Conservation (phyloP, 2,113 vertebrate species). For the Pseudorectes ferrugineus region DNA sequence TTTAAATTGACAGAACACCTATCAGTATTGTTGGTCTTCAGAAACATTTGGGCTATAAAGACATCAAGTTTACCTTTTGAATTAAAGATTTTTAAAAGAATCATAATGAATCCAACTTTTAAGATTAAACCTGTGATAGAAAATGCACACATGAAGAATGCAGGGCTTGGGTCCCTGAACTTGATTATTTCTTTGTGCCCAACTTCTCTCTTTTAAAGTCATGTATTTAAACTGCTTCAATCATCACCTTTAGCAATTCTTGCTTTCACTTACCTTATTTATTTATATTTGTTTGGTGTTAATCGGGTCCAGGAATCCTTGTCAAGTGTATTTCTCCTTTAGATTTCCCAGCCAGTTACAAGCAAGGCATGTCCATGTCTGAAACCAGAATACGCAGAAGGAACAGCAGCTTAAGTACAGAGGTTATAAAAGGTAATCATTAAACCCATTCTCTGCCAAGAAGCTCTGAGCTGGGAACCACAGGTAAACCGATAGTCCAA, state of each 20-base stretch:
- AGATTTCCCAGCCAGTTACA: neutral
- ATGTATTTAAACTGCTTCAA: neutral
- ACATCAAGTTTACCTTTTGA: neutral
- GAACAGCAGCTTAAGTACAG: conserved; percentile 66
- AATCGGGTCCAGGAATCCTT: neutral
- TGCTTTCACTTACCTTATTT: conserved; percentile 22
- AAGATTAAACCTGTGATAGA: neutral
- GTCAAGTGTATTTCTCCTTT: neutral
- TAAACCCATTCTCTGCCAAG: conserved; percentile 56
- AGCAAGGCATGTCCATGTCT: conserved; percentile 19
- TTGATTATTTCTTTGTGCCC: neutral
- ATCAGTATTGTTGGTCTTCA: neutral
- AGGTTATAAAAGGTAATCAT: conserved; percentile 77
- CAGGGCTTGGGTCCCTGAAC: neutral
- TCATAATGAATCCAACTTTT: neutral
- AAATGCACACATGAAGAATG: neutral
- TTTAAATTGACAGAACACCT: neutral
- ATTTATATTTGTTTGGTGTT: neutral
- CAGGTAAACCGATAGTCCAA: neutral
- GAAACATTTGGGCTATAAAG: neutral
- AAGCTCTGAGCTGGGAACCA: neutral
- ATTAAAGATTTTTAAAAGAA: neutral
- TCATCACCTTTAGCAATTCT: neutral
- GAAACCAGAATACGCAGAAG: conserved; percentile 8
- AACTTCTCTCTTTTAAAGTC: neutral